Evolutionary conservation across 1,140 invertebrate genomes (phyloP).

Genomic region (Probaryconus sp.): DNA sequence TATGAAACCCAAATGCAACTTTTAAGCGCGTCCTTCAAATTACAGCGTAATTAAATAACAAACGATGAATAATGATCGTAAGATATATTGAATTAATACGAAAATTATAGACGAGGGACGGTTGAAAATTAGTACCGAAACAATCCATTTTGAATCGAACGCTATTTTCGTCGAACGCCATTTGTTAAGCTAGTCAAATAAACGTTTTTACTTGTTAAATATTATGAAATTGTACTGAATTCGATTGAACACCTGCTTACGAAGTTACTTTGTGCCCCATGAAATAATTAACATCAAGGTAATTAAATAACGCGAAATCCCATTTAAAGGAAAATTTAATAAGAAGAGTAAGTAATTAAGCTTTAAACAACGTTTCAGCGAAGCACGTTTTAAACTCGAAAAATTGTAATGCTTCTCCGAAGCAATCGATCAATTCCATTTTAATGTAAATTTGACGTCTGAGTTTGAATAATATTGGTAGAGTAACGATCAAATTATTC

Average conservation of each 20-base stretch:
- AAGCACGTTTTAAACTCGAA: conserved; percentile 1
- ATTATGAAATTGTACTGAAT: background rate
- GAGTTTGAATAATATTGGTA: too few species aligned
- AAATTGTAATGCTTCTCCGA: too few species aligned
- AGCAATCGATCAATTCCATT: too few species aligned
- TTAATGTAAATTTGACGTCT: too few species aligned
- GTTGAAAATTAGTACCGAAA: too few species aligned
- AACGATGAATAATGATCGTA: conserved; percentile 11
- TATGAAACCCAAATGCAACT: conserved; percentile 3
- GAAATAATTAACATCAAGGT: conserved; percentile 18
- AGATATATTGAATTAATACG: conserved; percentile 14
- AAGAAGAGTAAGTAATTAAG: conserved; percentile 9
- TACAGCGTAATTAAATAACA: conserved; percentile 20
- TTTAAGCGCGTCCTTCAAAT: conserved; percentile 13
- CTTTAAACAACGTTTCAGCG: conserved; percentile 2
- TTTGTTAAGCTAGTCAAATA: too few species aligned
- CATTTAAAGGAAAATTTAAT: conserved; percentile 25
- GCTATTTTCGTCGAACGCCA: too few species aligned
- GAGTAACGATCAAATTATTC: too few species aligned
- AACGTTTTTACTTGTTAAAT: background rate
- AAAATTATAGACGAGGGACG: too few species aligned
- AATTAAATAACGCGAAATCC: conserved; percentile 20
- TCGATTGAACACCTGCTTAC: conserved; percentile 3
- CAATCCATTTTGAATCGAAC: conserved; percentile 15
- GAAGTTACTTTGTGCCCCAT: conserved; percentile 7